Evolutionary conservation across 2,113 vertebrate genomes (phyloP).

Genomic region (Numida meleagris): DNA sequence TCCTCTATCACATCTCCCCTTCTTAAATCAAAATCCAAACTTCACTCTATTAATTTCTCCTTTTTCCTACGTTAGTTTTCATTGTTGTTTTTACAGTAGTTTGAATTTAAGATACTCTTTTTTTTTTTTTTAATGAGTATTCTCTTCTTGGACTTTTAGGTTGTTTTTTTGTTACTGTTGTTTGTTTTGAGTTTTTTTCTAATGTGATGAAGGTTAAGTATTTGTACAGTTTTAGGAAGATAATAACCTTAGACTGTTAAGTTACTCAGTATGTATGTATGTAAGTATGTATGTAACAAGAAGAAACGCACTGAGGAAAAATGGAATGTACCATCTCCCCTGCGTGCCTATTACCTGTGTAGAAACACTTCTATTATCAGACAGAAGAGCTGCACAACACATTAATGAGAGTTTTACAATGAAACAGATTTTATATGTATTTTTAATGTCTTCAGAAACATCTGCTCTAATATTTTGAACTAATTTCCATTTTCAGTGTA

Average conservation of each 20-base stretch:
- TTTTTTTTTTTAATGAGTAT: not conserved
- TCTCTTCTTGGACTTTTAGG: not conserved
- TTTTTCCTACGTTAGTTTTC: not conserved
- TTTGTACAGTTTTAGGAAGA: not conserved
- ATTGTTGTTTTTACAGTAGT: not conserved
- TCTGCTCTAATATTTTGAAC: not conserved
- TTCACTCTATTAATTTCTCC: not conserved
- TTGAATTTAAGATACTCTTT: not conserved
- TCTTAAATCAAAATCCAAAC: not conserved
- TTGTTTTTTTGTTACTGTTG: not conserved
- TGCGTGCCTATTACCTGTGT: not conserved
- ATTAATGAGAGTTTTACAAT: not conserved
- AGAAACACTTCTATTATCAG: not conserved
- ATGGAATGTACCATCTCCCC: not conserved
- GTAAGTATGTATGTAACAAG: too few relatives aligned
- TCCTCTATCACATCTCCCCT: not conserved
- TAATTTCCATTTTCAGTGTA: not conserved
- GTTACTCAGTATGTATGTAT: not conserved
- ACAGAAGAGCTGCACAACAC: not conserved
- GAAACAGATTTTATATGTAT: not conserved
- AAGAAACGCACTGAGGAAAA: not conserved
- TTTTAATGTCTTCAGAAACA: not conserved
- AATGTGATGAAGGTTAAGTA: not conserved
- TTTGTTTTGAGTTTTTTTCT: not conserved
- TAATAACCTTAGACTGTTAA: not conserved